phyloP scores from a whole-genome alignment of 1,140 invertebrate genomes.

The Trachelipus rathkii region DNA sequence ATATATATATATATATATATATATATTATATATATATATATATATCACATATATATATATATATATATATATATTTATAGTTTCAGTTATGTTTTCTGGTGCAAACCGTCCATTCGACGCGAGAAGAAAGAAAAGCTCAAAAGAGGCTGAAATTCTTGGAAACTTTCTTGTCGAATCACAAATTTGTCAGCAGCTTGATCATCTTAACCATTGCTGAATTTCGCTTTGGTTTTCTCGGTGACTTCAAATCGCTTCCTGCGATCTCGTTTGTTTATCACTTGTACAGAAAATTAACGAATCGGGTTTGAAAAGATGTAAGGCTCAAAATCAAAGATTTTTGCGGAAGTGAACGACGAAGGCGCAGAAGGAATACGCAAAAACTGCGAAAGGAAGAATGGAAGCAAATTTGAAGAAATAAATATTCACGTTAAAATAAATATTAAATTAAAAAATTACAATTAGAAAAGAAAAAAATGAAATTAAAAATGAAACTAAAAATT shows the following conservation, averaged over 20 bases:
- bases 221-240: not conserved
- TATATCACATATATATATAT: slow-evolving; percentile 8
- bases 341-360: not conserved
- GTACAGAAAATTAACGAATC: not conserved
- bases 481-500: too few species aligned
- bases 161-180: not conserved
- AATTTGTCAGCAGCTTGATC: not conserved
- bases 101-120: not conserved
- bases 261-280: not conserved
- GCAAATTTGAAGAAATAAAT: not conserved
- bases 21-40: slow-evolving; percentile 11
- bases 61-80: slow-evolving; percentile 4
- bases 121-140: not conserved
- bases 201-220: not conserved
- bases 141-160: not conserved
- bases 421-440: too few species aligned
- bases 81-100: not conserved
- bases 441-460: too few species aligned
- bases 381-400: not conserved
- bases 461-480: too few species aligned
- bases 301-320: not conserved
- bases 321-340: not conserved
- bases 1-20: not conserved
- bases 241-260: not conserved
- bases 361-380: not conserved